A percentile compares a stretch with the other conserved stretches of the same genome.
phyloP scores from a whole-genome alignment of 2,797 vertebrate species.

The Macrochelys suwanniensis region DNA sequence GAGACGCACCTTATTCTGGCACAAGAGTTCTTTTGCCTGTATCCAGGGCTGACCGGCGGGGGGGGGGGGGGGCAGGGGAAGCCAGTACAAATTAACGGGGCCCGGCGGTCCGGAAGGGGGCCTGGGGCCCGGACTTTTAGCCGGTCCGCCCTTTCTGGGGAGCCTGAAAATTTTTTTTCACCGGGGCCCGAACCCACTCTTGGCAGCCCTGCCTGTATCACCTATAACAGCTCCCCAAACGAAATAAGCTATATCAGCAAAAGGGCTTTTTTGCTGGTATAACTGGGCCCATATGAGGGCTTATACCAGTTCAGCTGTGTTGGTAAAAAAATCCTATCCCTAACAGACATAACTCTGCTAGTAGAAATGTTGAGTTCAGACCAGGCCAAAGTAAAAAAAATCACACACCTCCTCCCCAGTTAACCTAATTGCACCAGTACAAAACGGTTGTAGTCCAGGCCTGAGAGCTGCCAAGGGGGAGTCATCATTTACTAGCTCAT shows the following conservation, averaged over 20 bases:
- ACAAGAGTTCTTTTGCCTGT: too few species aligned
- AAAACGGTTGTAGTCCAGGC: background rate
- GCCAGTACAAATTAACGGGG: too few species aligned
- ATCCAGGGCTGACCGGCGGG: too few species aligned
- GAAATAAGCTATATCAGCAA: background rate
- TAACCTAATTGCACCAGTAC: background rate
- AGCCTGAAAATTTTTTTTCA: too few species aligned
- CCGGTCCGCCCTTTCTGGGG: too few species aligned
- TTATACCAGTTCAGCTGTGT: background rate
- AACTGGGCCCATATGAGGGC: background rate
- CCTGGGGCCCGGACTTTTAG: too few species aligned
- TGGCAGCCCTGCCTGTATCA: too few species aligned
- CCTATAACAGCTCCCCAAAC: background rate
- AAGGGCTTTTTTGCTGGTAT: background rate
- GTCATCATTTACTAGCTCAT: background rate
- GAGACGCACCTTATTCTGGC: background rate
- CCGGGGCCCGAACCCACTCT: too few species aligned
- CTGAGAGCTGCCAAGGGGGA: background rate
- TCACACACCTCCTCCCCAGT: background rate
- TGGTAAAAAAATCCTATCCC: background rate
- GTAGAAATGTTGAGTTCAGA: background rate
- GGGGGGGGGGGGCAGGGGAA: too few species aligned
- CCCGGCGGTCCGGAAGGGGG: too few species aligned
- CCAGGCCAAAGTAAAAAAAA: background rate
- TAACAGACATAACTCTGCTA: background rate